A percentile compares a stretch with the other conserved stretches of the same genome.
These are phyloP conservation scores for Psittacus erithacus DNA, from an alignment of 2,113 vertebrate genomes.

Conservation along the genomic window DNA sequence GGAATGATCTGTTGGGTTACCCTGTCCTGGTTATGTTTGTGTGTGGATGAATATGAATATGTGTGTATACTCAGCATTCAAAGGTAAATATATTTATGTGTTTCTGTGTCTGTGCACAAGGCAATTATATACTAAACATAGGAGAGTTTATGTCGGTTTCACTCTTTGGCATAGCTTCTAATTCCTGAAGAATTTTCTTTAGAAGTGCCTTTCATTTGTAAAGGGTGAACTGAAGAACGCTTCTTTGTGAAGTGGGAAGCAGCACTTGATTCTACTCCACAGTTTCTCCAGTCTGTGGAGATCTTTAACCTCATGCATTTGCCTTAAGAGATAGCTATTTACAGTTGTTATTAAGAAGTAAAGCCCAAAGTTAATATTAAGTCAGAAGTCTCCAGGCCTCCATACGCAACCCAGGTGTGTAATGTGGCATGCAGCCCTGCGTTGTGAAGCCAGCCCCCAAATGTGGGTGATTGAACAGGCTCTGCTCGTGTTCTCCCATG, in stretches of 20 bases:
- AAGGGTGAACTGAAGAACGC: neutral
- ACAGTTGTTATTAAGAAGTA: slow-evolving; percentile 1
- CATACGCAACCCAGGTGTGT: neutral
- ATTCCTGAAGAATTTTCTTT: neutral
- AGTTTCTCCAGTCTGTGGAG: neutral
- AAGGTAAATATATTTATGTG: neutral
- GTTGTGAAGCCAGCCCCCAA: neutral
- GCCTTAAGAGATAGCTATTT: neutral
- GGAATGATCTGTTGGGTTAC: neutral
- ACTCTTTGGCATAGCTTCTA: neutral
- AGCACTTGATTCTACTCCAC: neutral
- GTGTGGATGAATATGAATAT: neutral
- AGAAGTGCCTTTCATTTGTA: neutral
- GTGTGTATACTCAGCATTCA: neutral
- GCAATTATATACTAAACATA: neutral
- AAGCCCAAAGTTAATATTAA: neutral
- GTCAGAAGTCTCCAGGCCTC: neutral
- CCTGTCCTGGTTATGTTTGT: neutral
- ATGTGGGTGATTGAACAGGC: neutral
- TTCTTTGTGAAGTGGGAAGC: slow-evolving; percentile 47
- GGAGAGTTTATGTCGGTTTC: neutral
- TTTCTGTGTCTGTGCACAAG: fast-evolving
- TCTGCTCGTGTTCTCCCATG: neutral
- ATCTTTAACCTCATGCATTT: neutral
- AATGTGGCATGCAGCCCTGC: neutral